These are phyloP conservation scores for Zhuqinia jingwanae DNA, from an alignment of 2,888 invertebrate species.

Conservation along the genomic window DNA sequence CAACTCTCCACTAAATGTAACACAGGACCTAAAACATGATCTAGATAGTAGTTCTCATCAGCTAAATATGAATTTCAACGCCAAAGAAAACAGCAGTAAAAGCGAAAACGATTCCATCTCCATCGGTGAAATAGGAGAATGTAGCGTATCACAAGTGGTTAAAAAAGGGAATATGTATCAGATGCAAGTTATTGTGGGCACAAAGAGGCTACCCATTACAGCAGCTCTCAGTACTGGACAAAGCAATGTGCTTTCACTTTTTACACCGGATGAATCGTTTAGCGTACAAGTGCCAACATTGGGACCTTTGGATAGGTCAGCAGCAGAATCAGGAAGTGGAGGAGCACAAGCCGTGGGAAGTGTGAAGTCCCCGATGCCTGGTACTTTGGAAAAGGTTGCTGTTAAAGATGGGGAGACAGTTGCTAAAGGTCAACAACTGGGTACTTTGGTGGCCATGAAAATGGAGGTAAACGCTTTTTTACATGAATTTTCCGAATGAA, in stretches of 20 bases:
- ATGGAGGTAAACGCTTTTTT: constrained; percentile 90
- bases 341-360: constrained; percentile 83
- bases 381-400: constrained; percentile 94
- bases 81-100: too few relatives aligned
- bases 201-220: constrained; percentile 72
- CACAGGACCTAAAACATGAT: constrained; percentile 70
- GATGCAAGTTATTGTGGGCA: constrained; percentile 71
- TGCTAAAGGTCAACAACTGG: constrained; percentile 92
- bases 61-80: constrained; percentile 41
- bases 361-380: constrained; percentile 96
- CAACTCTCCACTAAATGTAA: constrained; percentile 72
- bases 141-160: constrained; percentile 67
- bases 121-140: constrained; percentile 65
- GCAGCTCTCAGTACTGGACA: constrained; percentile 70
- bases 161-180: constrained; percentile 74
- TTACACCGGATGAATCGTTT: constrained; percentile 76
- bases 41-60: constrained; percentile 70
- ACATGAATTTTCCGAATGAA: constrained; percentile 11
- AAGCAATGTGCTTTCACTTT: constrained; percentile 72
- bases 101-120: not conserved
- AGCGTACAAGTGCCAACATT: constrained; percentile 87
- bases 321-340: constrained; percentile 81
- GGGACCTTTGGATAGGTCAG: constrained; percentile 83
- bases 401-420: constrained; percentile 92
- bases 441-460: constrained; percentile 99